Evolutionary conservation across 2,888 invertebrate species (phyloP).

Genomic region (Orthonychiurus folsomi): DNA sequence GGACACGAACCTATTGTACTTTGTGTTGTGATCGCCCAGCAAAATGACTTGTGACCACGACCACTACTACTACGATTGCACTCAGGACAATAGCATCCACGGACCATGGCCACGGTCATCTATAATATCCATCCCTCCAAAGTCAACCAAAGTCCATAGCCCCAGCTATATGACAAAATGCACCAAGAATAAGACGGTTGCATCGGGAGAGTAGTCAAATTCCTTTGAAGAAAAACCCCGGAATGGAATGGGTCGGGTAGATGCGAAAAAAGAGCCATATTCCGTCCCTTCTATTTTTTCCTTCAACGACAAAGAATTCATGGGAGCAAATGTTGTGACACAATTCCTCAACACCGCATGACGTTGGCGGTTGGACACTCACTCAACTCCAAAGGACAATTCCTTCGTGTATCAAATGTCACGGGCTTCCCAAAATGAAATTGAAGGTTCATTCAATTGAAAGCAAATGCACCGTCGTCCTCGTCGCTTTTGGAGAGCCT

Average conservation of each 20-base stretch:
- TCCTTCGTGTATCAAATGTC: too few species aligned
- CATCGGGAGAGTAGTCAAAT: neutral
- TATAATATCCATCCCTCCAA: too few species aligned
- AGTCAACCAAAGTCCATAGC: neutral
- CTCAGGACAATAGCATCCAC: too few species aligned
- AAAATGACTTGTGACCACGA: too few species aligned
- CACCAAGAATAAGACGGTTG: too few species aligned
- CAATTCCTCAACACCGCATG: neutral
- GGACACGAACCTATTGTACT: too few species aligned
- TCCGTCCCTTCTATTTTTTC: too few species aligned
- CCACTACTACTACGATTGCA: too few species aligned
- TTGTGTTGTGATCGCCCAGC: too few species aligned
- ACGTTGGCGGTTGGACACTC: neutral
- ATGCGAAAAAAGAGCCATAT: too few species aligned
- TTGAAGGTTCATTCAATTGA: neutral
- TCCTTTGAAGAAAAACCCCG: neutral
- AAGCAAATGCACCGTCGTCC: too few species aligned
- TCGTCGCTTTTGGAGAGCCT: neutral
- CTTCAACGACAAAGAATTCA: neutral
- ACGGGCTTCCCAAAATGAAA: neutral
- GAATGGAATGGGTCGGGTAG: neutral
- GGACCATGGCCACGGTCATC: too few species aligned
- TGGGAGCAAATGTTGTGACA: slow-evolving; percentile 1
- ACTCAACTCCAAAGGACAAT: neutral
- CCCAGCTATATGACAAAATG: neutral